Percentiles rank a stretch among this genome's conserved stretches.
These are phyloP conservation scores for Eolophus roseicapilla DNA, from an alignment of 2,113 vertebrate genomes.

Conservation along the genomic window DNA sequence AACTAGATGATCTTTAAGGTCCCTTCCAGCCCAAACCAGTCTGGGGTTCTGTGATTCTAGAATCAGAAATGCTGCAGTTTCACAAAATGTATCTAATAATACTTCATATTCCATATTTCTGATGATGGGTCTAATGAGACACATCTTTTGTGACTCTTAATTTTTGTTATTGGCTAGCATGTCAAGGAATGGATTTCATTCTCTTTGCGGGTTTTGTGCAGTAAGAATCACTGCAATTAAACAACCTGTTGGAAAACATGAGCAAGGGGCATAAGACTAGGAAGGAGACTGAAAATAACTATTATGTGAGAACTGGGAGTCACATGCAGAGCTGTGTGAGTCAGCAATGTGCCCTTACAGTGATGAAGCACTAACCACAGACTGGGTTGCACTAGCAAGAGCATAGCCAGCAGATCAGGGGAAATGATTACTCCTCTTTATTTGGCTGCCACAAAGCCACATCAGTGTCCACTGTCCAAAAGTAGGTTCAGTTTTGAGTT, in stretches of 20 bases:
- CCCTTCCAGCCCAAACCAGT: background rate
- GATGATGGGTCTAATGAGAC: background rate
- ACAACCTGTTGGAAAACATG: background rate
- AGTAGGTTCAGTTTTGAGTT: background rate
- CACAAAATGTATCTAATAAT: background rate
- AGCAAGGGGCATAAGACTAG: background rate
- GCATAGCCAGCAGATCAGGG: background rate
- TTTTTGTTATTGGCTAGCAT: background rate
- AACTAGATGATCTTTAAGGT: background rate
- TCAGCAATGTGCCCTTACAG: background rate
- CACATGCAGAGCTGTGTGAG: background rate
- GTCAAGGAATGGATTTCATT: background rate
- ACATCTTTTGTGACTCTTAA: background rate
- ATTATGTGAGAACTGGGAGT: conserved; percentile 23
- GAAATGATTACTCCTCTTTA: background rate
- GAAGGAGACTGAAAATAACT: conserved; percentile 15
- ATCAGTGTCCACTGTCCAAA: background rate
- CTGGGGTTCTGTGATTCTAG: background rate
- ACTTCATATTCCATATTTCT: background rate
- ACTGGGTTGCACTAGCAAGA: background rate
- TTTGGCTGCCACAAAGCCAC: background rate
- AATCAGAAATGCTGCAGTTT: background rate
- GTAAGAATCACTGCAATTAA: background rate
- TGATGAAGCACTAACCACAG: conserved; percentile 34
- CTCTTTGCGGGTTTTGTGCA: background rate